Percentiles rank a stretch among this genome's conserved stretches.
These are phyloP conservation scores for Chauna torquata DNA, from an alignment of 2,113 vertebrate species.

Conservation along the genomic window DNA sequence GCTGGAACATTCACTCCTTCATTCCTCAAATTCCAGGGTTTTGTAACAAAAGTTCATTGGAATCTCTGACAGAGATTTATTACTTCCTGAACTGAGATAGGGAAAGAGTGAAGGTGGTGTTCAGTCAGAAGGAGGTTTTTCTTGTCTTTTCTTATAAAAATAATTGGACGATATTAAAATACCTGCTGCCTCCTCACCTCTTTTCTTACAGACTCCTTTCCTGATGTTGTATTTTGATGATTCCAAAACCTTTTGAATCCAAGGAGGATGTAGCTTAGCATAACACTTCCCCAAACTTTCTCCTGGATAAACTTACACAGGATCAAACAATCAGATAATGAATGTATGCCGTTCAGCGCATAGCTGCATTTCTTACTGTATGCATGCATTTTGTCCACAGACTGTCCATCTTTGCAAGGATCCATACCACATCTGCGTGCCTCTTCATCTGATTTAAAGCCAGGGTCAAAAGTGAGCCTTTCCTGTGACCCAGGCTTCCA, in stretches of 20 bases:
- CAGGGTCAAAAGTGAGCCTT: constrained; percentile 88
- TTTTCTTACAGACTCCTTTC: background rate
- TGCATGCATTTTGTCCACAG: constrained; percentile 73
- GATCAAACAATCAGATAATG: background rate
- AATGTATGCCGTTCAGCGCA: background rate
- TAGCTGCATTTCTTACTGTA: background rate
- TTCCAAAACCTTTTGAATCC: background rate
- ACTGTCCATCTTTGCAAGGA: constrained; percentile 89
- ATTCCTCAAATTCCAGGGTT: constrained; percentile 41
- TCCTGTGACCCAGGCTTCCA: constrained; percentile 94
- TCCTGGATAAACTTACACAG: background rate
- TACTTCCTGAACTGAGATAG: constrained; percentile 53
- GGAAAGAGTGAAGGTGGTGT: background rate
- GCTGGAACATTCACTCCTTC: constrained; percentile 21
- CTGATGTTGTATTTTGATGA: background rate
- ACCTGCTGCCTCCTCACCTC: background rate
- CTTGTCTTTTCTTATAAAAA: background rate
- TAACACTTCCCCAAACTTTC: background rate
- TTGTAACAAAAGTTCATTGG: constrained; percentile 37
- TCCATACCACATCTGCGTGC: constrained; percentile 82
- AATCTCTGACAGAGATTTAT: constrained; percentile 41
- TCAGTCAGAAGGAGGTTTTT: background rate
- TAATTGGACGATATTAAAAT: background rate
- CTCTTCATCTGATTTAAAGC: constrained; percentile 81
- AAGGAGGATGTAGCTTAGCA: rapidly evolving